Evolutionary conservation across 2,888 invertebrate species (phyloP), one percentile per base, ranked within the genome.

Genomic region (Griposia aprilina): DNA sequence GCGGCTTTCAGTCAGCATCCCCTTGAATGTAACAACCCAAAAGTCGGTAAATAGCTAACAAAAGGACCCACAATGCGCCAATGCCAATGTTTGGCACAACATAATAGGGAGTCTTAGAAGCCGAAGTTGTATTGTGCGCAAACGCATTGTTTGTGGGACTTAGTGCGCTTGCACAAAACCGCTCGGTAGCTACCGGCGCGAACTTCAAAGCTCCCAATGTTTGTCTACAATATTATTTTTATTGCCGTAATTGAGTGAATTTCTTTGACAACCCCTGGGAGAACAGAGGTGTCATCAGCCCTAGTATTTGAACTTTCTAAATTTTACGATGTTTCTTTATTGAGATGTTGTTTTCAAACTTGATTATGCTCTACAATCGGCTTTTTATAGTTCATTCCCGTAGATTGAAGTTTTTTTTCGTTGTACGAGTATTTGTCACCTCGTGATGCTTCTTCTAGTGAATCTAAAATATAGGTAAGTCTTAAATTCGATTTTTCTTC

Each of bases 1-100:
- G 90, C 92, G 91, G 90, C 93, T 92, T 92, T 91, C 87, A 91
- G 90, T 90, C 92, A 90, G 92, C 74, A 78, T 88, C 87, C 94
- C 94, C 93, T 94, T 94, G 92, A 94, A 90, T 92, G 92, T 92
- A 93, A 92, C 93, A 94, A 93, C 95, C 96, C 95, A 94, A 96
- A 95, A 96, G 96, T 96, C 95, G 96, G 96, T 96, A 96, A 96
- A 96, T 95, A 95, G 93, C 81, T 90, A 91, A 97, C 96, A 97
- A 97, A 94, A 93, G 95, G 88, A 81, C 83, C 87, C 87, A 97
- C 96, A 96, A 97, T 95, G 84, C 91, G 83, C 94, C 93, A 94
- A 96, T 95, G 94, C 96, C 96, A 94, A 96, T 96, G 96, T 97
- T 96, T 96, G 95, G 95, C 91, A 93, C 92, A 93, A 94, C 94